These are phyloP conservation scores for Aplysina aerophoba DNA, from an alignment of 37 sponge, comb jelly and placozoan genomes.

Conservation along the genomic window DNA sequence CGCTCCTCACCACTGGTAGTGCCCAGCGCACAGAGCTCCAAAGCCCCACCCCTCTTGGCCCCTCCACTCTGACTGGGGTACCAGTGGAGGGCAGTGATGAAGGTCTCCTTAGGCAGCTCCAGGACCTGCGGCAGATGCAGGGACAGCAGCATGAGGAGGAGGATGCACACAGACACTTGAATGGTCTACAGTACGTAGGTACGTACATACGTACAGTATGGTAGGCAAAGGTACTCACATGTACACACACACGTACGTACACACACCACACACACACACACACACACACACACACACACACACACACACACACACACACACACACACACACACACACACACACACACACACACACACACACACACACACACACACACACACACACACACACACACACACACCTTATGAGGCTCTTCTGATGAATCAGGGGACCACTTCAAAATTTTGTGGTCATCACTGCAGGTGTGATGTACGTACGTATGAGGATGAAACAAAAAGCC, in stretches of 20 bases:
- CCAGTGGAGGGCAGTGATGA: constrained; percentile 83
- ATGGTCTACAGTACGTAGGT: too few relatives aligned
- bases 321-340: constrained; percentile 19
- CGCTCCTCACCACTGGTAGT: constrained; percentile 73
- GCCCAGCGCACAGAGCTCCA: constrained; percentile 79
- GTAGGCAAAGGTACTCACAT: too few relatives aligned
- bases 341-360: neutral
- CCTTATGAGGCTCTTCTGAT: constrained; percentile 78
- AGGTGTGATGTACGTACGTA: too few relatives aligned
- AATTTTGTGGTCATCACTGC: constrained; percentile 84
- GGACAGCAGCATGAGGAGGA: too few relatives aligned
- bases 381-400: constrained; percentile 12
- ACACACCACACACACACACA: neutral
- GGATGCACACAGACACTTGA: too few relatives aligned
- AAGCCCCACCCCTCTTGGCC: neutral
- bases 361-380: too few relatives aligned
- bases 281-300: too few relatives aligned
- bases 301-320: too few relatives aligned
- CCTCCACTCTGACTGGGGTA: constrained; percentile 45
- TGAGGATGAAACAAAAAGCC: too few relatives aligned
- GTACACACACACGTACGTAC: neutral
- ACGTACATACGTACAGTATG: neutral
- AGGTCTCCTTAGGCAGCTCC: constrained; percentile 69
- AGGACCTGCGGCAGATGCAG: constrained; percentile 39
- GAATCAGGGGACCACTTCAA: constrained; percentile 64